Evolutionary conservation across 92 coral and sea anemone genomes (phyloP).

Genomic region (Meandrina meandrites): DNA sequence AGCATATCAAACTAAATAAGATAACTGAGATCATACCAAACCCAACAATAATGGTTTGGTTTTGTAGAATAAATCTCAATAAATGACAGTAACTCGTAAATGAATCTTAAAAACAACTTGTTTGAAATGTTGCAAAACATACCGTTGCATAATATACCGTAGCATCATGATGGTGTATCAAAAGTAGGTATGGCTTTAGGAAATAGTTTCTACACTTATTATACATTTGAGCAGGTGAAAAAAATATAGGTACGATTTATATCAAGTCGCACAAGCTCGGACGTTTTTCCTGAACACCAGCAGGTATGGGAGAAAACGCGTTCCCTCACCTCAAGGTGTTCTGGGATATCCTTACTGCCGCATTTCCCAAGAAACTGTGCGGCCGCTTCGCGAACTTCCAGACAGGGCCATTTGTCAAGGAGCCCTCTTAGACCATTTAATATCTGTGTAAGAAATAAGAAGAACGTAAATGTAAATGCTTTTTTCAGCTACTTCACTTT

Average conservation of each 20-base stretch:
- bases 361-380: conserved; percentile 79
- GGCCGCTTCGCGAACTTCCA: conserved; percentile 43
- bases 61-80: background rate
- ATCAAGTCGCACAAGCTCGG: no score
- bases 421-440: conserved; percentile 38
- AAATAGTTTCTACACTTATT: no score
- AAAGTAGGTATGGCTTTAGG: no score
- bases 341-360: conserved; percentile 66
- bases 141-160: no score
- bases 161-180: no score
- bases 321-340: conserved; percentile 57
- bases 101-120: no score
- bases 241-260: no score
- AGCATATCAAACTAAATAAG: background rate
- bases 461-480: background rate
- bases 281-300: no score
- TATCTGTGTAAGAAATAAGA: conserved; percentile 26
- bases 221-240: no score
- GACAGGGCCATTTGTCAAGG: conserved; percentile 9
- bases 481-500: background rate
- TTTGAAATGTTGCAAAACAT: no score
- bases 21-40: background rate
- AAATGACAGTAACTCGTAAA: background rate
- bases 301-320: no score
- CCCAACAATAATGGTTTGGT: no score